Conservation (phyloP, 2,113 vertebrate genomes). For the Rhinogobius similis region DNA sequence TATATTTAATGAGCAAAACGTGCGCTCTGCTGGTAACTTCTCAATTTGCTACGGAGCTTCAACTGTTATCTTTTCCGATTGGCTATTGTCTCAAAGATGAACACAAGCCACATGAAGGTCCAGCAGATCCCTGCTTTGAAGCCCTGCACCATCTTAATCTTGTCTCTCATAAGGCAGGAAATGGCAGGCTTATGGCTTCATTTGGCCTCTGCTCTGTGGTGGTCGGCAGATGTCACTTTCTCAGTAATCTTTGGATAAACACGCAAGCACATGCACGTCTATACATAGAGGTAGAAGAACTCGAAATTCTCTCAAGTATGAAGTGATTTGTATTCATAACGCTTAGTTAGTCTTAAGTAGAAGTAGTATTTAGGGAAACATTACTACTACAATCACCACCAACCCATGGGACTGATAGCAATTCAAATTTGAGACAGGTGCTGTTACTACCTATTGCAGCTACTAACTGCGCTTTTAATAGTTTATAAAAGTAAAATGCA, state of each 20-base stretch:
- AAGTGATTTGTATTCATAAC: background rate
- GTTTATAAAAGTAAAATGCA: no score
- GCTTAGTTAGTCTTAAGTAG: background rate
- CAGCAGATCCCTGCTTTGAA: constrained; percentile 51
- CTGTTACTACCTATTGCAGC: no score
- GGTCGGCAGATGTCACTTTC: constrained; percentile 60
- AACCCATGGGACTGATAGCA: background rate
- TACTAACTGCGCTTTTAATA: no score
- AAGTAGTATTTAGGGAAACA: background rate
- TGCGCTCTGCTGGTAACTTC: constrained; percentile 38
- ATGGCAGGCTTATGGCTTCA: constrained; percentile 63
- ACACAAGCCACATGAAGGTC: constrained; percentile 62
- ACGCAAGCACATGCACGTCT: constrained; percentile 69
- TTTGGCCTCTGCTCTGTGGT: constrained; percentile 55
- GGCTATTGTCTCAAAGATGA: constrained; percentile 45
- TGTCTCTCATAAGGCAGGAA: constrained; percentile 67
- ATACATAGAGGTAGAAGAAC: constrained; percentile 54
- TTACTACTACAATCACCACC: background rate
- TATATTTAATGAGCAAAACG: constrained; percentile 38
- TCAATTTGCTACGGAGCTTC: constrained; percentile 37
- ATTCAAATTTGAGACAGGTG: no score
- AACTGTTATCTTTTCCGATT: constrained; percentile 37
- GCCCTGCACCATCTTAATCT: constrained; percentile 68
- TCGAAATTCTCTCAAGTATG: no score
- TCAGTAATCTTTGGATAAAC: constrained; percentile 69